These are phyloP conservation scores for Mus pahari DNA, from an alignment of 2,113 vertebrate genomes.

Conservation along the genomic window DNA sequence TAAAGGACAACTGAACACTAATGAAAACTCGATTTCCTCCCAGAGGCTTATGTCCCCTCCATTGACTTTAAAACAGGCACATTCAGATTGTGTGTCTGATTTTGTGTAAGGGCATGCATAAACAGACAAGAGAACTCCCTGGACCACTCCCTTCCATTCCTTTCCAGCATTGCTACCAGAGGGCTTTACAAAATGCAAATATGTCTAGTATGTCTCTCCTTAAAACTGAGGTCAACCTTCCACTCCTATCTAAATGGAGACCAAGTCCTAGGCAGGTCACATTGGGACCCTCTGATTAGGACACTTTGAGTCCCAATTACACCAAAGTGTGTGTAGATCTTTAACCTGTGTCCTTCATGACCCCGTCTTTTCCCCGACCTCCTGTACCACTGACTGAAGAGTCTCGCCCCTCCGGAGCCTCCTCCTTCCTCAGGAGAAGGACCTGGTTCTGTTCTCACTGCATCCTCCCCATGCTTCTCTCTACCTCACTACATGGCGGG, in stretches of 20 bases:
- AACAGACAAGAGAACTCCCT: neutral
- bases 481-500: neutral
- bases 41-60: neutral
- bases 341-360: neutral
- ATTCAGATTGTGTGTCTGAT: neutral
- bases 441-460: neutral
- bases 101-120: neutral
- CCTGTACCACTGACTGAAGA: neutral
- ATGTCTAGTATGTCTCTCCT: neutral
- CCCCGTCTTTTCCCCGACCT: neutral
- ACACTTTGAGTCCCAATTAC: slow-evolving; percentile 19
- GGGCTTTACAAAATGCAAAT: slow-evolving; percentile 4
- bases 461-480: neutral
- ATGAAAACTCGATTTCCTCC: slow-evolving; percentile 47
- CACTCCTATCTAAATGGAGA: neutral
- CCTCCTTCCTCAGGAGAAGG: neutral
- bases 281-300: neutral
- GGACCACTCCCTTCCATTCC: neutral
- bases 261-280: neutral
- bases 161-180: neutral
- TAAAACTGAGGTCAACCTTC: slow-evolving; percentile 15
- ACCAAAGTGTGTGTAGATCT: slow-evolving; percentile 4
- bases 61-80: neutral
- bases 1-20: neutral
- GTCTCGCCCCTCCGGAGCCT: neutral